Evolutionary conservation across 2,113 vertebrate genomes (phyloP), one percentile per base, ranked within the genome.

Genomic region (Trochalopteron elliotii): DNA sequence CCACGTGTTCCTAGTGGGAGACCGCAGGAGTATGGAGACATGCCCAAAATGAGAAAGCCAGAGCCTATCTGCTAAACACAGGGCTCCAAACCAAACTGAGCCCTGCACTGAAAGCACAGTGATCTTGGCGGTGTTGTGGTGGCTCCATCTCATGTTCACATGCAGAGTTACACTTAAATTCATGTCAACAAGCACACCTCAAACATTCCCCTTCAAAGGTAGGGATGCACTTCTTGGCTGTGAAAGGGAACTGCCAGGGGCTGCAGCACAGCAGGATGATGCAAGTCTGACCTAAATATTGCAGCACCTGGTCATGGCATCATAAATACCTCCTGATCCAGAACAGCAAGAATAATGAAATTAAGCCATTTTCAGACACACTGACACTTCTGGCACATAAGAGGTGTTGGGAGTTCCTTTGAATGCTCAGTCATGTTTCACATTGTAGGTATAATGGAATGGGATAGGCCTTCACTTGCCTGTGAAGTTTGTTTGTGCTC

Each of bases 71-170:
- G 56, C 82, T 30, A 61, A 59, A 90, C 37, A 53, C 31, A 28
- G 23, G 31, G 37, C 52, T 86, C 9, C 24, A 49, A 76, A 94
- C 70, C 42, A 77, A 83, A 72, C 0, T 5, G 16, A 70, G 67
- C 53, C 19, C 33, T 8, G 35, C 13, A 12, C 9, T 37, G 75
- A n/a, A 33, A 21, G 57, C 12, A 23, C 59, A 44, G 57, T 7
- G 56, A 45, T 24, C 71, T 39, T 69, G 55, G 27, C 49, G 59
- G 68, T 7, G 70, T 42, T 70, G 50, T 44, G 40, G 71, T 50
- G 87, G 83, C 95, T 93, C 97, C 96, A 94, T 68, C 96, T 83
- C 35, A 60, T 16, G 96, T 83, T 63, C 42, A 70, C 11, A 44
- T 0, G 17, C 17, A 24, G 55, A 83, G 39, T 49, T 79, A 81